phyloP scores from a whole-genome alignment of 2,797 vertebrate species.

The Loris lydekkerianus region DNA sequence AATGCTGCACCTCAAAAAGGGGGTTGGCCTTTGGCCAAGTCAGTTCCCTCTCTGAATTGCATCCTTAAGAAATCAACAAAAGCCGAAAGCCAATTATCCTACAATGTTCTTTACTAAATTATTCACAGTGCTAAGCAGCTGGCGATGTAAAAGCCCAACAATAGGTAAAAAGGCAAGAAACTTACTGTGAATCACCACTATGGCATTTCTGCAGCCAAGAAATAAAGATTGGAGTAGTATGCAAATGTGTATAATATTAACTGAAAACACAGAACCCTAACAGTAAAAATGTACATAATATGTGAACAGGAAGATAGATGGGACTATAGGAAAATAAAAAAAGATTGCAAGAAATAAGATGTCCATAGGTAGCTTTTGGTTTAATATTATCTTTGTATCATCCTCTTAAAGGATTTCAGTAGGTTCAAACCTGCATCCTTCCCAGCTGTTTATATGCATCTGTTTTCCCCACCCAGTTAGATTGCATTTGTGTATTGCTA shows the following conservation, averaged over 20 bases:
- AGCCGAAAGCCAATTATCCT: conserved; percentile 34
- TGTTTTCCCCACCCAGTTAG: background rate
- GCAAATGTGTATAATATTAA: conserved; percentile 58
- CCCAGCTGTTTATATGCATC: conserved; percentile 44
- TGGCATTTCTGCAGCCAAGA: conserved; percentile 71
- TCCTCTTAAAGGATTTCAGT: conserved; percentile 32
- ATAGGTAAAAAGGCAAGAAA: conserved; percentile 71
- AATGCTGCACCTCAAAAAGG: background rate
- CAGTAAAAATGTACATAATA: background rate
- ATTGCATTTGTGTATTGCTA: conserved; percentile 51
- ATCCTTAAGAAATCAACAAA: conserved; percentile 60
- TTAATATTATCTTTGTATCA: conserved; percentile 20
- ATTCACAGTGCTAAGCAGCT: conserved; percentile 66
- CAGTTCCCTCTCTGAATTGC: conserved; percentile 26
- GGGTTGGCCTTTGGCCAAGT: background rate
- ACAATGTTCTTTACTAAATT: conserved; percentile 57
- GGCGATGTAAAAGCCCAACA: conserved; percentile 63
- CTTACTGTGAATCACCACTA: conserved; percentile 67
- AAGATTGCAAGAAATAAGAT: background rate
- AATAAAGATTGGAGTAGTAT: conserved; percentile 73
- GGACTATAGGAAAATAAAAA: background rate
- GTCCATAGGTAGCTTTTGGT: background rate
- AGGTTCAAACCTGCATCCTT: conserved; percentile 28
- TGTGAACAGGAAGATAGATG: background rate
- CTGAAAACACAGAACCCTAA: conserved; percentile 47